Percentiles rank a stretch among this genome's conserved stretches.
phyloP scores from a whole-genome alignment of 2,888 invertebrate genomes.

The Phanerotoma sp. region DNA sequence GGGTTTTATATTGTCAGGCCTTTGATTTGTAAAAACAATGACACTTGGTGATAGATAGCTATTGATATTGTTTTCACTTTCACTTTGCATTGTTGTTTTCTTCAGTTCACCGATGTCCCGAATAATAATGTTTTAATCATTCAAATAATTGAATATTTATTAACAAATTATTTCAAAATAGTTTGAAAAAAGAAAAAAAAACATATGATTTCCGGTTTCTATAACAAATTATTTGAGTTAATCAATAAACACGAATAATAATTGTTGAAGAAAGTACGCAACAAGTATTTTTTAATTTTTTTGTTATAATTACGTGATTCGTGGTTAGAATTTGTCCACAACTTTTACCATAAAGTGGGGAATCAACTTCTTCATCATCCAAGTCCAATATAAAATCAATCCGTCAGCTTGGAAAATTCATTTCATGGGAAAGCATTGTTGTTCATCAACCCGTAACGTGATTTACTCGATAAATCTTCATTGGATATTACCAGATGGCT shows the following conservation, averaged over 20 bases:
- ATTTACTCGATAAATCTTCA: constrained; percentile 14
- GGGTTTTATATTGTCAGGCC: constrained; percentile 9
- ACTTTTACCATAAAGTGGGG: constrained; percentile 10
- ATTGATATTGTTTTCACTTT: constrained; percentile 14
- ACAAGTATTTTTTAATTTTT: too few species aligned
- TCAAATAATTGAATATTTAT: too few species aligned
- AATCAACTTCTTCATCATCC: constrained; percentile 28
- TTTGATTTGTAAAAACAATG: constrained; percentile 5
- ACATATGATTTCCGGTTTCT: too few species aligned
- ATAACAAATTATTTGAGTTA: too few species aligned
- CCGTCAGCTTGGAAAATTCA: constrained; percentile 40
- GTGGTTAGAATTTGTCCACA: background rate
- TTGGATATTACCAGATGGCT: constrained; percentile 33
- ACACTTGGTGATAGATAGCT: constrained; percentile 1
- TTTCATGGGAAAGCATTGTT: constrained; percentile 44
- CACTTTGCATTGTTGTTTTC: background rate
- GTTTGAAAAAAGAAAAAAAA: too few species aligned
- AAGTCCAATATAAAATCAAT: constrained; percentile 52
- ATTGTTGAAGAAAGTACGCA: background rate
- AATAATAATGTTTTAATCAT: too few species aligned
- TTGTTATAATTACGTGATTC: background rate
- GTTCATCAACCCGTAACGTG: constrained; percentile 14
- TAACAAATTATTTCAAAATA: too few species aligned
- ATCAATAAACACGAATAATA: too few species aligned
- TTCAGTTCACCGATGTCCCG: too few species aligned